Percentiles rank a stretch among this genome's conserved stretches.
phyloP scores from a whole-genome alignment of 2,113 vertebrate genomes.

The Callithrix jacchus region DNA sequence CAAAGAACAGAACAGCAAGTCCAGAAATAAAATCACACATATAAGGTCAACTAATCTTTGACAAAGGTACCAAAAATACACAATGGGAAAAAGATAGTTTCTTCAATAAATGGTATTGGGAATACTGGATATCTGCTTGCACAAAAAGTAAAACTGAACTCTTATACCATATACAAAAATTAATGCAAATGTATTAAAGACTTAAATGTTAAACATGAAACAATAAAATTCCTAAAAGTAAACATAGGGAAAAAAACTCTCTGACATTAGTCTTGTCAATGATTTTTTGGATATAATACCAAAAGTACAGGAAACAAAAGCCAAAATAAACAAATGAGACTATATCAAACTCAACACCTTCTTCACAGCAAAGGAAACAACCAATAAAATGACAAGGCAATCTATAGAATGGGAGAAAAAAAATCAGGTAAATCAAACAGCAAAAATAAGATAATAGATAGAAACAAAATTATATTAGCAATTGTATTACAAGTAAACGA shows the following conservation, averaged over 20 bases:
- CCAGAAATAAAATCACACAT: background rate
- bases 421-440: background rate
- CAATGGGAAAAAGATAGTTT: background rate
- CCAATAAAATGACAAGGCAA: background rate
- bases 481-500: background rate
- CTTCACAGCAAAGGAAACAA: background rate
- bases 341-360: background rate
- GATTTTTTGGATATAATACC: background rate
- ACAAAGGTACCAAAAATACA: background rate
- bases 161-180: background rate
- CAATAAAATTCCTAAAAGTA: background rate
- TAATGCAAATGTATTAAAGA: background rate
- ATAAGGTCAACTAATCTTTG: background rate
- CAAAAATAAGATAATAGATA: background rate
- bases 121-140: background rate
- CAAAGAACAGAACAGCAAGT: background rate
- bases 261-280: background rate
- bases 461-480: slow-evolving; percentile 1
- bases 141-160: background rate
- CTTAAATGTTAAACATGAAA: background rate
- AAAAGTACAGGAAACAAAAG: background rate
- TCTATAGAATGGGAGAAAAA: background rate
- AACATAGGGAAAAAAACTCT: background rate
- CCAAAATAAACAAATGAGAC: background rate
- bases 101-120: background rate